Conservation (phyloP, 2,113 vertebrate genomes). For the Accipiter cooperii region DNA sequence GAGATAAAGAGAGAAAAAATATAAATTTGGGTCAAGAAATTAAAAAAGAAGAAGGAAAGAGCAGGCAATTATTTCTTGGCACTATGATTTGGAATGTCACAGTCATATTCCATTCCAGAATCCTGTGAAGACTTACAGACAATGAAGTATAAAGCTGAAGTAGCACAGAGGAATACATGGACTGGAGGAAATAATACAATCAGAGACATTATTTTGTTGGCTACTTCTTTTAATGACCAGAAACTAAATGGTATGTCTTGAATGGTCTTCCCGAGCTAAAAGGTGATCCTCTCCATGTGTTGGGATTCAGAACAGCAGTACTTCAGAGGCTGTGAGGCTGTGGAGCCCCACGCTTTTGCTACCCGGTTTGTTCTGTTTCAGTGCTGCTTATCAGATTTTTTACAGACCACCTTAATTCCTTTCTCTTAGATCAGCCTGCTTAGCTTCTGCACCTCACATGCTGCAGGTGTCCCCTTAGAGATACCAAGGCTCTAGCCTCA, state of each 20-base stretch:
- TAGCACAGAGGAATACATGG: not conserved
- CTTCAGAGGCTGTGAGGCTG: not conserved
- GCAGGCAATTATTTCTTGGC: conserved; percentile 6
- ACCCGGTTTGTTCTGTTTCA: not conserved
- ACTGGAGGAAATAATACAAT: not conserved
- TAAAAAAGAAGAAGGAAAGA: not conserved
- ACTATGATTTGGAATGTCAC: not conserved
- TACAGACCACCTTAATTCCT: conserved; percentile 45
- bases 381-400: conserved; percentile 57
- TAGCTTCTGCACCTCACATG: conserved; percentile 54
- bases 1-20: not conserved
- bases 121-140: not conserved
- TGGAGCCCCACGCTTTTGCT: not conserved
- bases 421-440: conserved; percentile 55
- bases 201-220: not conserved
- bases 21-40: conserved; percentile 30
- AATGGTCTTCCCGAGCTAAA: not conserved
- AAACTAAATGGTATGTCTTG: not conserved
- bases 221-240: not conserved
- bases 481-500: conserved; percentile 69
- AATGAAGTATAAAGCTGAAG: not conserved
- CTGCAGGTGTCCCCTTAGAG: conserved; percentile 65
- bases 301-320: not conserved
- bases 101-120: not conserved
- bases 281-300: not conserved